Percentiles rank a stretch among this genome's conserved stretches.
Conservation (phyloP, 2,888 invertebrate species). For the Diadegma fenestrale region DNA sequence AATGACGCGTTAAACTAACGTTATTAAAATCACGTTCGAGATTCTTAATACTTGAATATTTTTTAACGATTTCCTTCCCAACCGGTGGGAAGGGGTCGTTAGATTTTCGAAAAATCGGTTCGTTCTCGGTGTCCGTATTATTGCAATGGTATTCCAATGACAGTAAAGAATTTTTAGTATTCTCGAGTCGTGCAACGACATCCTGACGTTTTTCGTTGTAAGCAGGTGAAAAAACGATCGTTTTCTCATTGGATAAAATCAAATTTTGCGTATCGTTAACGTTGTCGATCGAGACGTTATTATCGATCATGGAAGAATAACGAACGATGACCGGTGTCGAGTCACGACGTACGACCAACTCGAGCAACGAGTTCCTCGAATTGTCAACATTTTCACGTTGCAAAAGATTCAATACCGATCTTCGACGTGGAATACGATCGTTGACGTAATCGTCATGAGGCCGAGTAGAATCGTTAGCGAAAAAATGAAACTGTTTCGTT, state of each 20-base stretch:
- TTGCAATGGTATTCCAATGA: conserved; percentile 72
- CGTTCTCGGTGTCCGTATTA: conserved; percentile 26
- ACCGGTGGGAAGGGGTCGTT: background rate
- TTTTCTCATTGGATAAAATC: background rate
- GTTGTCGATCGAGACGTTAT: conserved; percentile 8
- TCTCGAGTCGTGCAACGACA: conserved; percentile 76
- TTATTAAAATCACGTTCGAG: conserved; percentile 6
- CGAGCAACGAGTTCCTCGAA: conserved; percentile 68
- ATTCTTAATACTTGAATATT: conserved; percentile 47
- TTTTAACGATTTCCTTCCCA: conserved; percentile 13
- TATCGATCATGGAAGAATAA: conserved; percentile 66
- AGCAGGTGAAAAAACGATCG: conserved; percentile 1
- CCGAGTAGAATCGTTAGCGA: background rate
- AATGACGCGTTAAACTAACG: conserved; percentile 39
- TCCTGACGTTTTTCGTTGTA: conserved; percentile 50
- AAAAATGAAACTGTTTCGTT: conserved; percentile 4
- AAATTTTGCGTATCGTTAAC: background rate
- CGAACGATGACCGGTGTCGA: conserved; percentile 67
- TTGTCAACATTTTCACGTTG: conserved; percentile 64
- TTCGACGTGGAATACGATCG: conserved; percentile 52
- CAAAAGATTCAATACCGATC: conserved; percentile 56
- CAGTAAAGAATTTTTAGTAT: conserved; percentile 74
- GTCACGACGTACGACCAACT: conserved; percentile 47
- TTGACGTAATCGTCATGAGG: conserved; percentile 51
- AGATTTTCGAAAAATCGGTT: conserved; percentile 21